Conservation (phyloP, 2,888 invertebrate species). For the Phrixothrix hirtus region DNA sequence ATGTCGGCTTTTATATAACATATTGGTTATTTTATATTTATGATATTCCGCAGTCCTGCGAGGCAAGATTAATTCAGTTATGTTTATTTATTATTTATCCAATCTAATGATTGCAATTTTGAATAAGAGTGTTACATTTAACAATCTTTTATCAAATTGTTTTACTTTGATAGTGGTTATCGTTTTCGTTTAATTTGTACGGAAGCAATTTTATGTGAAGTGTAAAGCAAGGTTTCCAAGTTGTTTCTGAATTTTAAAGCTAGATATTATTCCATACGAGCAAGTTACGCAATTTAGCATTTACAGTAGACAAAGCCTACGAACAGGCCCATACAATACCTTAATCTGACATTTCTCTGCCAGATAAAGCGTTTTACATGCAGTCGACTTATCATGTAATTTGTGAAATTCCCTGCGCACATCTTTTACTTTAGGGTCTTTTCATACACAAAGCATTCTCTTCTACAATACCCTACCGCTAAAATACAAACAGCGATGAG, state of each 20-base stretch:
- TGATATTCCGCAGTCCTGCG: constrained; percentile 4
- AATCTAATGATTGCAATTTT: too few relatives aligned
- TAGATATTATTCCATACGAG: constrained; percentile 16
- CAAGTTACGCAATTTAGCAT: constrained; percentile 15
- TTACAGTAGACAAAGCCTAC: constrained; percentile 18
- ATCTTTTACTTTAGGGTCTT: constrained; percentile 16
- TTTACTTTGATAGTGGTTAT: too few relatives aligned
- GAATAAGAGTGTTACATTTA: too few relatives aligned
- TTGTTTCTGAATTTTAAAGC: constrained; percentile 8
- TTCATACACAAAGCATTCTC: constrained; percentile 19
- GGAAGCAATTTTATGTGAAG: constrained; percentile 9
- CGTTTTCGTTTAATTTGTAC: constrained; percentile 6
- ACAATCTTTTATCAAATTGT: too few relatives aligned
- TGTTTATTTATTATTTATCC: too few relatives aligned
- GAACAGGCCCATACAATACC: constrained; percentile 17
- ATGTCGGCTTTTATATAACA: constrained; percentile 16
- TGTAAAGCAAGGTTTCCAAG: constrained; percentile 6
- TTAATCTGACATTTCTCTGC: constrained; percentile 24
- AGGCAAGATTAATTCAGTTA: too few relatives aligned
- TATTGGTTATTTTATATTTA: constrained; percentile 23
- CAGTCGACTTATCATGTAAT: constrained; percentile 24
- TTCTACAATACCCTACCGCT: constrained; percentile 9
- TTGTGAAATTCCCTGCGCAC: constrained; percentile 22
- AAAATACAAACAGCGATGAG: constrained; percentile 12
- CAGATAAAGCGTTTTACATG: constrained; percentile 24